These are phyloP conservation scores for Cerastis leucographa DNA, from an alignment of 2,888 invertebrate species.

Conservation along the genomic window DNA sequence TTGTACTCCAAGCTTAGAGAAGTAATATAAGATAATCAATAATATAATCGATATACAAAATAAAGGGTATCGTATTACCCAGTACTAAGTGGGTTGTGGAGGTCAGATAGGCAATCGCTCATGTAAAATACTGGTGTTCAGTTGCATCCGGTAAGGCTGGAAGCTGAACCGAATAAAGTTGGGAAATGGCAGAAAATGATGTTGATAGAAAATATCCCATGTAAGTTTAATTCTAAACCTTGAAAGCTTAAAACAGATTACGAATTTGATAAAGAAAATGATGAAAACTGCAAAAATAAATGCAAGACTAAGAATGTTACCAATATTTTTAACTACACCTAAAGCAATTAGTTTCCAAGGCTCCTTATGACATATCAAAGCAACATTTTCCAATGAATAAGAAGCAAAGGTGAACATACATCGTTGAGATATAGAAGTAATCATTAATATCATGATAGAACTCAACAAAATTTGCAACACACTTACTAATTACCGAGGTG, in stretches of 20 bases:
- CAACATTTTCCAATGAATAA: constrained; percentile 30
- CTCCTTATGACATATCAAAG: not conserved
- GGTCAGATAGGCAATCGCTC: no score
- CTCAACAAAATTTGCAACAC: constrained; percentile 25
- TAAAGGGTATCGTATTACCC: no score
- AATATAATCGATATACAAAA: not conserved
- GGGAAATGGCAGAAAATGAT: no score
- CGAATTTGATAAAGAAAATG: not conserved
- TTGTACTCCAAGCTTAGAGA: not conserved
- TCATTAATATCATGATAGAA: constrained; percentile 34
- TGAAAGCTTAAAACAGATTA: no score
- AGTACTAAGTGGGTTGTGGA: no score
- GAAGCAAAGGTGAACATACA: constrained; percentile 11
- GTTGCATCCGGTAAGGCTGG: no score
- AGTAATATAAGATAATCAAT: not conserved
- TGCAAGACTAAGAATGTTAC: not conserved
- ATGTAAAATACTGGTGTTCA: no score
- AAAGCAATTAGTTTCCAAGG: not conserved
- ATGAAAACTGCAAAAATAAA: not conserved
- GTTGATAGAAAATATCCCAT: no score
- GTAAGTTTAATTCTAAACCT: no score
- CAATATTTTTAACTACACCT: not conserved
- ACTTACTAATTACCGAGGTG: constrained; percentile 27
- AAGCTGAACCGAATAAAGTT: no score
- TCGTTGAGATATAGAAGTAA: constrained; percentile 27